These are phyloP conservation scores for Augiades crinisus DNA, from an alignment of 2,888 invertebrate species.

Conservation along the genomic window DNA sequence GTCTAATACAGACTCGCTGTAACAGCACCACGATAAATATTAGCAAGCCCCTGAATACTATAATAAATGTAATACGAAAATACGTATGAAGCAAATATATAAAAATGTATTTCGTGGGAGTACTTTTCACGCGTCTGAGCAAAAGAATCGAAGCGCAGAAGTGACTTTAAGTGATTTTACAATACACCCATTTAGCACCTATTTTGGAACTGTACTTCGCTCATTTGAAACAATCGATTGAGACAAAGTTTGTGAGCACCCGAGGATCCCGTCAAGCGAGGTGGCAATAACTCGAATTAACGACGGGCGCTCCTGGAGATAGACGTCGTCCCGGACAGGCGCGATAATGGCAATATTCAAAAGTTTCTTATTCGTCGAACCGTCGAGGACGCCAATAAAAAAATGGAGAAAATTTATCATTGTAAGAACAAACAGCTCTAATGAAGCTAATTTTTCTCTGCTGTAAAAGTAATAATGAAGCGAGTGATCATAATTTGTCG, in stretches of 20 bases:
- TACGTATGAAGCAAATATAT: no score
- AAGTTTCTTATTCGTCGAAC: not conserved
- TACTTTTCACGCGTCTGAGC: no score
- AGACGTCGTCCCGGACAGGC: not conserved
- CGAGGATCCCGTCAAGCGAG: not conserved
- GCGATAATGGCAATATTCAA: not conserved
- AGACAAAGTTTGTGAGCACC: no score
- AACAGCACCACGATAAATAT: no score
- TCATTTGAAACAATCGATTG: no score
- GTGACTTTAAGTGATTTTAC: no score
- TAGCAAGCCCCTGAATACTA: no score
- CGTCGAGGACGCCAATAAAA: conserved; percentile 15
- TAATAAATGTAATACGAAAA: no score
- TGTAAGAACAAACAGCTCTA: conserved; percentile 31
- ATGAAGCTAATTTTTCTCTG: conserved; percentile 33
- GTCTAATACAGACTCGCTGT: not conserved
- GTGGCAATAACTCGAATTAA: not conserved
- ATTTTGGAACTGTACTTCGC: no score
- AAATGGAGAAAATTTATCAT: conserved; percentile 24
- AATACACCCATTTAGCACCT: no score
- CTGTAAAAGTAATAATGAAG: conserved; percentile 40
- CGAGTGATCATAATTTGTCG: conserved; percentile 41
- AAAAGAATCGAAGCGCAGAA: no score
- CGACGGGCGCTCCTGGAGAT: not conserved
- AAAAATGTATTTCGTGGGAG: no score